Evolutionary conservation across 37 sponge, comb jelly and placozoan species (phyloP).

Genomic region (Halichondria panicea): DNA sequence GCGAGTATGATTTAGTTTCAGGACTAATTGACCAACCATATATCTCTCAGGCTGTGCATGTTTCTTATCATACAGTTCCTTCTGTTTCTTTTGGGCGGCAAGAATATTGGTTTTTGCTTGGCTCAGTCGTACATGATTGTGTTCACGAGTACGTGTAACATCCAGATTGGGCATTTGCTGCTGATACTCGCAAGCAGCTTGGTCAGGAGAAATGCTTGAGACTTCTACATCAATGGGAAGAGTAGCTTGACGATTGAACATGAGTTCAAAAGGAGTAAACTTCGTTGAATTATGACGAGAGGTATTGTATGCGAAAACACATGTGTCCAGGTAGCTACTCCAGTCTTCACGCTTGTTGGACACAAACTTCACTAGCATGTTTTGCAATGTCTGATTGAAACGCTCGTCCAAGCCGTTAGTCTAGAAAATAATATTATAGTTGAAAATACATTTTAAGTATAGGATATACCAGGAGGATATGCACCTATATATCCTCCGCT

Average conservation of each 20-base stretch:
- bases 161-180: constrained; percentile 12
- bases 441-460: background rate
- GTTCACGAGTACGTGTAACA: background rate
- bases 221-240: constrained; percentile 65
- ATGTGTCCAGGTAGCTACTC: constrained; percentile 53
- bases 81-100: constrained; percentile 68
- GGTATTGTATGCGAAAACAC: constrained; percentile 80
- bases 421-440: constrained; percentile 14
- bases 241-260: constrained; percentile 60
- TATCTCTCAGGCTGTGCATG: constrained; percentile 50
- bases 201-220: constrained; percentile 15
- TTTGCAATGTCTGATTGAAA: constrained; percentile 70
- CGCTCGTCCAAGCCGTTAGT: constrained; percentile 73
- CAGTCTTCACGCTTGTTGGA: constrained; percentile 39
- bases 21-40: constrained; percentile 32
- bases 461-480: no score
- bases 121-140: constrained; percentile 19
- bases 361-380: constrained; percentile 72
- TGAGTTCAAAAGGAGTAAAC: constrained; percentile 73
- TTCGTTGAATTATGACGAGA: constrained; percentile 67
- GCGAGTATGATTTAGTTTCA: constrained; percentile 65
- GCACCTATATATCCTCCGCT: no score
- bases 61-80: constrained; percentile 64
- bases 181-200: constrained; percentile 7
- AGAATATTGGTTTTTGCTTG: constrained; percentile 69